These are phyloP conservation scores for Brienomyrus longianalis DNA, from an alignment of 2,113 vertebrate genomes.

Conservation along the genomic window DNA sequence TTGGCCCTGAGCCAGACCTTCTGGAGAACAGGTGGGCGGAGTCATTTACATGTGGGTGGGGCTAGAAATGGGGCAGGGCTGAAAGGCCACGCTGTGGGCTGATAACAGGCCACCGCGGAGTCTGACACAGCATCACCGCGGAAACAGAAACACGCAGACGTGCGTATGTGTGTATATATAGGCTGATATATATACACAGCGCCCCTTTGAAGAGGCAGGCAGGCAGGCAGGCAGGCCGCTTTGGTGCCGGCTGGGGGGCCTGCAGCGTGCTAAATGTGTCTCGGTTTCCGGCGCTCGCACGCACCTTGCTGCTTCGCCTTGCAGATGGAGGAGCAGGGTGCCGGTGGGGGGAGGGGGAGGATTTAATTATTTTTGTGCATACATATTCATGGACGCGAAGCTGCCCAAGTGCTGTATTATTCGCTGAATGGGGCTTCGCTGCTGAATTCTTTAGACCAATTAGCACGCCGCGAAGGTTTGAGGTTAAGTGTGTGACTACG, in stretches of 20 bases:
- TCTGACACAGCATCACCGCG: background rate
- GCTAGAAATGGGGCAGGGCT: background rate
- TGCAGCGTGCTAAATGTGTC: background rate
- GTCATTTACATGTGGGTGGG: background rate
- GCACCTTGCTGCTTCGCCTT: background rate
- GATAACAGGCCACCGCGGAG: background rate
- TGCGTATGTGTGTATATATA: background rate
- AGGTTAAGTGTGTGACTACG: constrained; percentile 7
- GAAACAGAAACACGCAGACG: background rate
- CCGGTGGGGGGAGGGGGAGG: background rate
- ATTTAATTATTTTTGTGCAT: constrained; percentile 10
- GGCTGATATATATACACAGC: background rate
- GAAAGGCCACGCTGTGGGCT: background rate
- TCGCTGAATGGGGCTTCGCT: background rate
- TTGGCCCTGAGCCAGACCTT: background rate
- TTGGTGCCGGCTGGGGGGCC: background rate
- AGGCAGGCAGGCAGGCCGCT: background rate
- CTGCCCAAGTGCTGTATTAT: constrained; percentile 12
- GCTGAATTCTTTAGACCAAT: constrained; percentile 21
- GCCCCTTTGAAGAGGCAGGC: background rate
- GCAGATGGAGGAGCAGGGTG: background rate
- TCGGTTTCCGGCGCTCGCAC: background rate
- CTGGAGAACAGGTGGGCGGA: background rate
- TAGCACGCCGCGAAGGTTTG: background rate
- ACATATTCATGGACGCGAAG: constrained; percentile 11